Evolutionary conservation across 2,113 vertebrate genomes (phyloP).

Genomic region (Vombatus ursinus): DNA sequence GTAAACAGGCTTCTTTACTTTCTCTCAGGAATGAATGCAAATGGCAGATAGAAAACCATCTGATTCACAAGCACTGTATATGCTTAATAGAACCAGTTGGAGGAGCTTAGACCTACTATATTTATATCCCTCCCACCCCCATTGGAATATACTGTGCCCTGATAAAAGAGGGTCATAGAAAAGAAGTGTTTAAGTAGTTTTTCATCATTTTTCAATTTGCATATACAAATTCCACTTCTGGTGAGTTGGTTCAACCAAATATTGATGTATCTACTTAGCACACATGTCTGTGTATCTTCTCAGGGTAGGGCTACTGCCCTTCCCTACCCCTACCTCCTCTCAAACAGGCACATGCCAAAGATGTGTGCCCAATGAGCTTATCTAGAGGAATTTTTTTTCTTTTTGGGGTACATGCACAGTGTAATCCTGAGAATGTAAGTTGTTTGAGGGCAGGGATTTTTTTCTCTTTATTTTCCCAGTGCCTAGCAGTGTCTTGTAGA

Average conservation of each 20-base stretch:
- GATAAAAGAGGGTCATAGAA: not conserved
- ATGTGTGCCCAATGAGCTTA: not conserved
- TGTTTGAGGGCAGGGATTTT: not conserved
- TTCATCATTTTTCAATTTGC: conserved; percentile 19
- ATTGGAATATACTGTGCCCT: conserved; percentile 16
- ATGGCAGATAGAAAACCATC: not conserved
- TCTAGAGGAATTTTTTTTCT: not conserved
- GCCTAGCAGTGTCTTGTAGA: not conserved
- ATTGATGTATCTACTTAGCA: not conserved
- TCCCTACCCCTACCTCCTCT: not conserved
- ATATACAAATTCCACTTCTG: not conserved
- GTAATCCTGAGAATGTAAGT: not conserved
- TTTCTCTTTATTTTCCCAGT: not conserved
- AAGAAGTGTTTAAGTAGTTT: conserved; percentile 22
- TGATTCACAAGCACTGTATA: not conserved
- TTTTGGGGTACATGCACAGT: not conserved
- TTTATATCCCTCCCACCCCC: not conserved
- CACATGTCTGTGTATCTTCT: not conserved
- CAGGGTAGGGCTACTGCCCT: conserved; percentile 12
- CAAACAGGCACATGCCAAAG: no score
- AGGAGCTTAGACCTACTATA: conserved; percentile 11
- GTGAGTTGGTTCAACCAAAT: not conserved
- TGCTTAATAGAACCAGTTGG: not conserved
- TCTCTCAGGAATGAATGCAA: conserved; percentile 1
- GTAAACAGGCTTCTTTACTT: conserved; percentile 2